Evolutionary conservation across 2,797 vertebrate species (phyloP).

Genomic region (Strix occidentalis): DNA sequence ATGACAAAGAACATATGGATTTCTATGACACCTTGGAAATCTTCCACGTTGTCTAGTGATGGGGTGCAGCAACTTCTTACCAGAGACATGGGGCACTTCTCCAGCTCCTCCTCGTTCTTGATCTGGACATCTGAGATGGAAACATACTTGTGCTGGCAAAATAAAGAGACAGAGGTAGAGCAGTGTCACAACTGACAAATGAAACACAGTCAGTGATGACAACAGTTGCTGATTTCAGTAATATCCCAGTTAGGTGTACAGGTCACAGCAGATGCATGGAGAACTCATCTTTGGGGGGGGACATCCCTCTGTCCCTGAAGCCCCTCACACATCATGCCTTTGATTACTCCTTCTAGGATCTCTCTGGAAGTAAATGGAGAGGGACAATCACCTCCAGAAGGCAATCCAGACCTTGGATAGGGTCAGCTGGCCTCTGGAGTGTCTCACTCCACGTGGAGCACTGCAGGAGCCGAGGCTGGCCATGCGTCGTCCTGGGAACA

Average conservation of each 20-base stretch:
- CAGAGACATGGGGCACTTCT: slow-evolving; percentile 93
- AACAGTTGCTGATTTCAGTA: background rate
- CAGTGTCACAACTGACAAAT: background rate
- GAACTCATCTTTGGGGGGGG: background rate
- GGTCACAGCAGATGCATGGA: background rate
- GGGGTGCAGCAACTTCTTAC: slow-evolving; percentile 70
- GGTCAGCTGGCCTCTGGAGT: background rate
- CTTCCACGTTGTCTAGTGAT: background rate
- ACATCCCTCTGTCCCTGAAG: background rate
- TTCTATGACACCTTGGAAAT: background rate
- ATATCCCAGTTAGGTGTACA: accelerated
- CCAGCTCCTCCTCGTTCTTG: slow-evolving; percentile 90
- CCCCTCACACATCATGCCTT: background rate
- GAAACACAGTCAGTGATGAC: accelerated
- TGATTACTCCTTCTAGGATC: background rate
- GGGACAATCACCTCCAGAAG: background rate
- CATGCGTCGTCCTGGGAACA: background rate
- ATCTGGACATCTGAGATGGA: slow-evolving; percentile 94
- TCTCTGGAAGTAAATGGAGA: background rate
- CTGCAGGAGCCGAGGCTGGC: background rate
- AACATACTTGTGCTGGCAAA: slow-evolving; percentile 91
- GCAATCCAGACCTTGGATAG: background rate
- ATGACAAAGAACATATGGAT: accelerated
- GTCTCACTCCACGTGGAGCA: accelerated
- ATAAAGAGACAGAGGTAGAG: background rate